Evolutionary conservation across 2,888 invertebrate genomes (phyloP).

Genomic region (Andrena minutula): DNA sequence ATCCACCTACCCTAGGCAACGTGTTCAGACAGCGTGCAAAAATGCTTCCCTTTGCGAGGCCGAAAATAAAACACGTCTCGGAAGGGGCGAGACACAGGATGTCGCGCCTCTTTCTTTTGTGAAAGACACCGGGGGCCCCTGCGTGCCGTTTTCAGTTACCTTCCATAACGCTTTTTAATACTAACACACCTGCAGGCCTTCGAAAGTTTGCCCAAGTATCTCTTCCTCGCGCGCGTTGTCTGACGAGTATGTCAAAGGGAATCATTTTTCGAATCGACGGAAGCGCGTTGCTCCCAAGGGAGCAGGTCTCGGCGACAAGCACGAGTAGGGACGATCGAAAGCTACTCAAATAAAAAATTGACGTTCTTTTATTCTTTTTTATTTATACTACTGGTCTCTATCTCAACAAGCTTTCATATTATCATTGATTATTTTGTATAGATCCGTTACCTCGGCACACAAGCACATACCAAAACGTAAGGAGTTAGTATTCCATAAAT

Average conservation of each 20-base stretch:
- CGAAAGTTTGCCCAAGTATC: neutral
- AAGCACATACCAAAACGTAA: neutral
- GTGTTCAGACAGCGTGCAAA: conserved; percentile 64
- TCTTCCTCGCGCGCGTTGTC: conserved; percentile 1
- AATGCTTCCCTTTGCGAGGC: conserved; percentile 63
- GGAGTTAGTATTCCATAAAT: neutral
- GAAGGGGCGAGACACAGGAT: conserved; percentile 32
- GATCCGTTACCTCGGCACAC: neutral
- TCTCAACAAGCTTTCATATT: neutral
- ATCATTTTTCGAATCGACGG: neutral
- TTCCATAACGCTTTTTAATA: conserved; percentile 38
- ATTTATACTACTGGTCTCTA: neutral
- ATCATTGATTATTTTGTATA: neutral
- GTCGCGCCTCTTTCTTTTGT: conserved; percentile 51
- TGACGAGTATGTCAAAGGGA: neutral
- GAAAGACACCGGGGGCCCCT: conserved; percentile 40
- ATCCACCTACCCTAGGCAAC: conserved; percentile 30
- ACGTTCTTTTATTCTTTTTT: neutral
- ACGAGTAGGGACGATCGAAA: neutral
- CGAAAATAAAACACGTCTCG: conserved; percentile 56
- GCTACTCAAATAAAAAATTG: neutral
- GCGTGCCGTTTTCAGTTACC: conserved; percentile 66
- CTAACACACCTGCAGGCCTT: conserved; percentile 16
- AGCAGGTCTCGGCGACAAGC: neutral
- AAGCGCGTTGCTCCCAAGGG: neutral